Conservation (phyloP, 23 tunicate species). For the Corella eumyota region DNA sequence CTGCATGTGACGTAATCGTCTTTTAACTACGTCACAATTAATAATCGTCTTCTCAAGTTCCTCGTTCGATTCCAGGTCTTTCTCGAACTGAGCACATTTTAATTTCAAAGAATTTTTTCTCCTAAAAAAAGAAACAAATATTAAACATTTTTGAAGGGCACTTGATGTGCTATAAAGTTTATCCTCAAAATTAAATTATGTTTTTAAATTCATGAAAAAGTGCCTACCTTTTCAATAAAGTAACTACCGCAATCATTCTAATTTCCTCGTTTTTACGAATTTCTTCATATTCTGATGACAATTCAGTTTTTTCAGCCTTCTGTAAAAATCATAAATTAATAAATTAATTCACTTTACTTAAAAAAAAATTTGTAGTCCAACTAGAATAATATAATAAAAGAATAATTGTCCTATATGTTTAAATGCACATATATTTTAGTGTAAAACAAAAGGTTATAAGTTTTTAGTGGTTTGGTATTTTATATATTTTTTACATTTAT, state of each 20-base stretch:
- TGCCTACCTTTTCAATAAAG: conserved; percentile 38
- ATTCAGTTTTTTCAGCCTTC: conserved; percentile 13
- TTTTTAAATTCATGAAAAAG: background rate
- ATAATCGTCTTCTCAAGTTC: too few relatives aligned
- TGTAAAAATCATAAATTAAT: too few relatives aligned
- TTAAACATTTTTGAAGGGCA: background rate
- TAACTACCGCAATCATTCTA: conserved; percentile 32
- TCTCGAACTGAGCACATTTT: conserved; percentile 49
- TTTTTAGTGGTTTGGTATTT: too few relatives aligned
- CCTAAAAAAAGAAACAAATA: conserved; percentile 7
- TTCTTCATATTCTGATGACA: conserved; percentile 20
- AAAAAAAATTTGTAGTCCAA: too few relatives aligned
- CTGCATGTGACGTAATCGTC: conserved; percentile 24
- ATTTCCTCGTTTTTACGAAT: conserved; percentile 30
- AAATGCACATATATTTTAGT: too few relatives aligned
- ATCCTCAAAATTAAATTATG: background rate
- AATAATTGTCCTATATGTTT: too few relatives aligned
- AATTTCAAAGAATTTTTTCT: conserved; percentile 43
- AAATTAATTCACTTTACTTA: too few relatives aligned
- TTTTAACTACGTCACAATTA: conserved; percentile 14
- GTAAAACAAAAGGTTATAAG: too few relatives aligned
- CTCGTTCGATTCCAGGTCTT: conserved; percentile 6
- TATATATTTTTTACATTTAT: too few relatives aligned
- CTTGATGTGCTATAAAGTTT: background rate
- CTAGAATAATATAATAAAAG: too few relatives aligned